Evolutionary conservation across 2,113 vertebrate species (phyloP).

Genomic region (Tapirus terrestris): DNA sequence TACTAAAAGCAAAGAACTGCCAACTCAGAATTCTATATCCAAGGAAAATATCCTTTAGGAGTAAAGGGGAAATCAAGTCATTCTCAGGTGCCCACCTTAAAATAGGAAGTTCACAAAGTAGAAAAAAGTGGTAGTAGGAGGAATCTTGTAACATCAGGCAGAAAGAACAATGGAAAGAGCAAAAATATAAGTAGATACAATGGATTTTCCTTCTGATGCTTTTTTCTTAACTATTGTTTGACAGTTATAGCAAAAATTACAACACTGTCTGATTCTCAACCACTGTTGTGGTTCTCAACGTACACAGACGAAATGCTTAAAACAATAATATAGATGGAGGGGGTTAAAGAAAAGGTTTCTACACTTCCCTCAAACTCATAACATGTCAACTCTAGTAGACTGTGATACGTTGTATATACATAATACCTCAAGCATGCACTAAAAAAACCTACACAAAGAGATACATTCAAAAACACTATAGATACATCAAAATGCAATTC

Average conservation of each 20-base stretch:
- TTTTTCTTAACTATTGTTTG: conserved; percentile 5
- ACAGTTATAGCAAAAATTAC: neutral
- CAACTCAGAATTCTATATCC: conserved; percentile 22
- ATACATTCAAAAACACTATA: neutral
- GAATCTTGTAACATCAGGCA: neutral
- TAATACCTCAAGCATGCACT: neutral
- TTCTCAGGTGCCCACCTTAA: neutral
- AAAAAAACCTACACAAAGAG: neutral
- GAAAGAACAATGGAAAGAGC: neutral
- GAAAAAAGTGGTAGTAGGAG: neutral
- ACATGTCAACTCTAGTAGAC: conserved; percentile 18
- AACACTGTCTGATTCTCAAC: neutral
- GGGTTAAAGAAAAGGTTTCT: conserved; percentile 19
- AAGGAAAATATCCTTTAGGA: conserved; percentile 10
- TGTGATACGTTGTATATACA: neutral
- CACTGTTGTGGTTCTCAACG: neutral
- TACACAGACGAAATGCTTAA: conserved; percentile 14
- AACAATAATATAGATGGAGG: neutral
- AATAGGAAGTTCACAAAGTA: conserved; percentile 20
- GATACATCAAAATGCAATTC: neutral
- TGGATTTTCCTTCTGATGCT: neutral
- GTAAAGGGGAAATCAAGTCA: conserved; percentile 12
- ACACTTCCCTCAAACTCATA: neutral
- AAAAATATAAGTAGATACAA: conserved; percentile 32
- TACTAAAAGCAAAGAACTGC: neutral